These are phyloP conservation scores for Hylomyscus alleni DNA, from an alignment of 2,797 vertebrate genomes.

Conservation along the genomic window DNA sequence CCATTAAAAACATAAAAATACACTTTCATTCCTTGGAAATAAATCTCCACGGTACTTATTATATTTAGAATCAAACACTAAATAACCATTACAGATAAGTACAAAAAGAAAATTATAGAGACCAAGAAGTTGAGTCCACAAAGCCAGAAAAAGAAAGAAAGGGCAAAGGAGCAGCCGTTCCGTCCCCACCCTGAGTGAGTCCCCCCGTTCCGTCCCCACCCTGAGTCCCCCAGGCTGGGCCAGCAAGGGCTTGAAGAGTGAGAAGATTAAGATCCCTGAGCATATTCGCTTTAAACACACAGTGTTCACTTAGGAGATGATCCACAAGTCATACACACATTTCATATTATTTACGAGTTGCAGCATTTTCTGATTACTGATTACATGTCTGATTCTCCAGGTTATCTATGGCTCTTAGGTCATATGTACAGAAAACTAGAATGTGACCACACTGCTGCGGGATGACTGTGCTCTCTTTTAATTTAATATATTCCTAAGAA, in stretches of 20 bases:
- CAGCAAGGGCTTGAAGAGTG: conserved; percentile 5
- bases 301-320: background rate
- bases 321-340: background rate
- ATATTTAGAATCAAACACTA: conserved; percentile 80
- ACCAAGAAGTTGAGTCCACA: conserved; percentile 43
- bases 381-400: background rate
- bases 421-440: background rate
- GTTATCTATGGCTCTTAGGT: background rate
- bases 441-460: background rate
- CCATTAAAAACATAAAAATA: conserved; percentile 81
- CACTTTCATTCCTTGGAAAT: conserved; percentile 74
- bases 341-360: background rate
- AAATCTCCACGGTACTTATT: conserved; percentile 65
- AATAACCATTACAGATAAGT: conserved; percentile 69
- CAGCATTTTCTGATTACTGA: background rate
- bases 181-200: too few species aligned
- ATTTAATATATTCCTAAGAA: background rate
- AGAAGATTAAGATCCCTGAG: background rate
- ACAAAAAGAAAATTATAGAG: conserved; percentile 40
- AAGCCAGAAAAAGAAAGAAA: conserved; percentile 10
- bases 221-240: too few species aligned
- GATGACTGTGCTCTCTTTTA: conserved; percentile 1
- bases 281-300: conserved; percentile 6
- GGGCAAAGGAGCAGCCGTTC: background rate
- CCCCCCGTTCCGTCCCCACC: background rate